Percentiles rank a stretch among this genome's conserved stretches.
These are phyloP conservation scores for Sceliomorpha sp. DNA, from an alignment of 2,888 invertebrate genomes.

Conservation along the genomic window DNA sequence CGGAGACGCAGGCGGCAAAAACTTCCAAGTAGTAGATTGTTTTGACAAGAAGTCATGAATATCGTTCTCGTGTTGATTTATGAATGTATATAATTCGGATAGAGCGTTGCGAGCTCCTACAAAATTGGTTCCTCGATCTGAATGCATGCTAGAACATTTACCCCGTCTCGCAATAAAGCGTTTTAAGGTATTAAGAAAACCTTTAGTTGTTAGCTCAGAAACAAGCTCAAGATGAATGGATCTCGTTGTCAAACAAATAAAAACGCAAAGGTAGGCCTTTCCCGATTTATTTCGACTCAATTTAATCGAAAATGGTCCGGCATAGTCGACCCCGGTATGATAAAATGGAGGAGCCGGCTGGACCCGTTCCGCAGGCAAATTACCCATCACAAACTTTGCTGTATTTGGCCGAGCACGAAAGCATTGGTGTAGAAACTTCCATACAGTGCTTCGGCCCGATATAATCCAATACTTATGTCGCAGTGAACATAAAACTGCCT, in stretches of 20 bases:
- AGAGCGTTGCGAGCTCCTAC: constrained; percentile 13
- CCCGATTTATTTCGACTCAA: constrained; percentile 16
- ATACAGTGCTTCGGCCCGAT: constrained; percentile 28
- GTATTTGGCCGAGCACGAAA: constrained; percentile 12
- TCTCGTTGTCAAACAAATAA: constrained; percentile 2
- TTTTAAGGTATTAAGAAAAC: neutral
- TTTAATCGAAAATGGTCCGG: constrained; percentile 15
- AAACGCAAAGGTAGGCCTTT: constrained; percentile 18
- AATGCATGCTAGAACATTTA: constrained; percentile 9
- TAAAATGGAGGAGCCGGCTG: constrained; percentile 53
- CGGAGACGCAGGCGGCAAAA: constrained; percentile 2
- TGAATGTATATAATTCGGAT: constrained; percentile 6
- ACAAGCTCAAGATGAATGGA: neutral
- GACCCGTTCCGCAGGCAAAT: constrained; percentile 49
- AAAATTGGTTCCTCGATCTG: constrained; percentile 11
- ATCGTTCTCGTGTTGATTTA: constrained; percentile 1
- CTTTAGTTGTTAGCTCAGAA: neutral
- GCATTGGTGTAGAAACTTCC: constrained; percentile 33
- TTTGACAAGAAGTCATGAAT: constrained; percentile 9
- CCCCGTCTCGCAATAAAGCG: constrained; percentile 10
- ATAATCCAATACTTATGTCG: constrained; percentile 26
- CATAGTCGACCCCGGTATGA: constrained; percentile 39
- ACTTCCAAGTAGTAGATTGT: constrained; percentile 2
- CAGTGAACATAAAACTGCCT: constrained; percentile 14
- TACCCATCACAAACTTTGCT: constrained; percentile 28